Conservation (phyloP, 2,797 vertebrate genomes). For the Coregonus suidteri region DNA sequence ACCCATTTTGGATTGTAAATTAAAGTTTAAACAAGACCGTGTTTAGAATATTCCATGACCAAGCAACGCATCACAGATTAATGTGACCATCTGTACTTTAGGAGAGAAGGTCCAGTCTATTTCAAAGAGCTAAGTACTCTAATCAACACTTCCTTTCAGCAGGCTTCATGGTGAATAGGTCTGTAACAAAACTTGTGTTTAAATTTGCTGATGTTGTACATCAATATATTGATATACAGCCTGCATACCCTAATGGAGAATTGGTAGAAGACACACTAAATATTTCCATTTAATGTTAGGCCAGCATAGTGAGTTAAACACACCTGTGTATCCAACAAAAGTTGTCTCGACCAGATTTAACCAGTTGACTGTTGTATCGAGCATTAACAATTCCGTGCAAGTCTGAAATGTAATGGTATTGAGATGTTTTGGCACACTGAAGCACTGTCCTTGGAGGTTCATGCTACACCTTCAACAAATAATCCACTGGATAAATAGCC, state of each 20-base stretch:
- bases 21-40: background rate
- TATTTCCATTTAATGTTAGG: background rate
- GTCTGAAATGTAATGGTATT: background rate
- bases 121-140: background rate
- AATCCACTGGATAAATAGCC: background rate
- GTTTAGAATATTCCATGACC: background rate
- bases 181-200: too few species aligned
- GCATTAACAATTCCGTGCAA: background rate
- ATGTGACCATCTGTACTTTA: slow-evolving; percentile 13
- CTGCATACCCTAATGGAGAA: background rate
- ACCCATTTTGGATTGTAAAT: slow-evolving; percentile 11
- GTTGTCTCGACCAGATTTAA: background rate
- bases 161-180: too few species aligned
- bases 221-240: too few species aligned
- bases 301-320: background rate
- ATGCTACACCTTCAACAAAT: background rate
- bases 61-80: slow-evolving; percentile 6
- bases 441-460: background rate
- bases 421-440: background rate
- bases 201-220: too few species aligned
- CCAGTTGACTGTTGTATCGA: background rate
- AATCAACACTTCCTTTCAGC: background rate
- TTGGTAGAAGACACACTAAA: background rate
- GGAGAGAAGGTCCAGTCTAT: background rate
- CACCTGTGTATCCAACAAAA: too few species aligned